phyloP scores from a whole-genome alignment of 2,797 vertebrate genomes.

The Margarornis squamiger region DNA sequence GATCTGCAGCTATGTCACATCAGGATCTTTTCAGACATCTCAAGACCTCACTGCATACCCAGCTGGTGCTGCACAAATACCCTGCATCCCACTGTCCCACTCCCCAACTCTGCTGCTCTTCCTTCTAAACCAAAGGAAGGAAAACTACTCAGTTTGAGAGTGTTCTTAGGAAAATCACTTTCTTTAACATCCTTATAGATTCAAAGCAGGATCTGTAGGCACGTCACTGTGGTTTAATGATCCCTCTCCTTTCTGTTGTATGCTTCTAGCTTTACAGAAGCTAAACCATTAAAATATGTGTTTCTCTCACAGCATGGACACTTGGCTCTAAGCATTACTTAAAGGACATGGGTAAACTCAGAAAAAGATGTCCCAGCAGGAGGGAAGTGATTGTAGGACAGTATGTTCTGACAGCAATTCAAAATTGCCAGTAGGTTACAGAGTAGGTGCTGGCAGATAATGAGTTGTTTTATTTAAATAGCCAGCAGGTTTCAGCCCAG shows the following conservation, averaged over 20 bases:
- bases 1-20: not conserved
- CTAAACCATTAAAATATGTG: conserved; percentile 25
- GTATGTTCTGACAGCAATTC: conserved; percentile 46
- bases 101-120: not conserved
- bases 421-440: not conserved
- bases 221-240: not conserved
- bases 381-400: conserved; percentile 30
- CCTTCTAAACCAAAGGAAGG: not conserved
- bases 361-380: conserved; percentile 40
- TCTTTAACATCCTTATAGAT: not conserved
- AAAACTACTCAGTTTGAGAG: not conserved
- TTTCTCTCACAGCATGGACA: conserved; percentile 33
- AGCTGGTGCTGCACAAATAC: not conserved
- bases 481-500: not conserved
- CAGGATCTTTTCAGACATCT: not conserved
- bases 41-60: not conserved
- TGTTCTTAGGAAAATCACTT: not conserved
- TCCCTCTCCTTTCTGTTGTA: not conserved
- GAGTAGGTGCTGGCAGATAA: conserved; percentile 18
- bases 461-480: conserved; percentile 49
- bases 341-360: conserved; percentile 53
- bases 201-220: not conserved
- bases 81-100: rapidly evolving
- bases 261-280: not conserved
- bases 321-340: conserved; percentile 33